Evolutionary conservation across 2,113 vertebrate species (phyloP).

Genomic region (Octodon degus): DNA sequence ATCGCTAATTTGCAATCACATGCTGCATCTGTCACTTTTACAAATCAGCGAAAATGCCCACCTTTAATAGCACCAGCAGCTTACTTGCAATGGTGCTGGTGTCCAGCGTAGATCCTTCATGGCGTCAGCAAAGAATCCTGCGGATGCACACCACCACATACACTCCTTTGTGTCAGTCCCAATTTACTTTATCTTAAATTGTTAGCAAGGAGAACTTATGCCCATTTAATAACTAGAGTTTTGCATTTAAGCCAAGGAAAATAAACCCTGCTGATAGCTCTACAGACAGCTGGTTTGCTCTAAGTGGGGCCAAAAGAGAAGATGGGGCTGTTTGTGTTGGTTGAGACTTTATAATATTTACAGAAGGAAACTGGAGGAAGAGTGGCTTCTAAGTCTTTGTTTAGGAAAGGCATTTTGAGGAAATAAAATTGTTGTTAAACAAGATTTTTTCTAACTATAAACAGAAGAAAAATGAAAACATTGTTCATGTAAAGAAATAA

Average conservation of each 20-base stretch:
- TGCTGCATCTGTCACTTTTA: conserved; percentile 87
- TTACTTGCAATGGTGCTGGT: conserved; percentile 81
- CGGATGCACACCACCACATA: conserved; percentile 86
- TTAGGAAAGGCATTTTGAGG: conserved; percentile 56
- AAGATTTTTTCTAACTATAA: conserved; percentile 31
- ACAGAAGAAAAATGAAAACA: conserved; percentile 45
- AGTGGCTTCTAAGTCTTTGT: conserved; percentile 44
- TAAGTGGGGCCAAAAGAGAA: conserved; percentile 79
- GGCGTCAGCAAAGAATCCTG: conserved; percentile 84
- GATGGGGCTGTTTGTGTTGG: conserved; percentile 63
- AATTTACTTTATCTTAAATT: conserved; percentile 89
- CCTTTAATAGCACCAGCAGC: conserved; percentile 78
- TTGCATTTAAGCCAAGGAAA: conserved; percentile 87
- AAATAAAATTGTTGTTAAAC: conserved; percentile 64
- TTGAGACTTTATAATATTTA: conserved; percentile 58
- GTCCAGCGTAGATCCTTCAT: conserved; percentile 84
- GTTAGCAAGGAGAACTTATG: conserved; percentile 86
- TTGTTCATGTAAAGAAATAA: conserved; percentile 43
- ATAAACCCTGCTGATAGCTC: conserved; percentile 84
- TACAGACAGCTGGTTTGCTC: conserved; percentile 81
- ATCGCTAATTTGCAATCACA: conserved; percentile 86
- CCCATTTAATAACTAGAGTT: conserved; percentile 86
- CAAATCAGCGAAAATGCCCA: conserved; percentile 85
- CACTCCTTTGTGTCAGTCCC: conserved; percentile 85
- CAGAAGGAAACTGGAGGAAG: conserved; percentile 55